Evolutionary conservation across 2,797 vertebrate genomes (phyloP).

Genomic region (Hylomyscus alleni): DNA sequence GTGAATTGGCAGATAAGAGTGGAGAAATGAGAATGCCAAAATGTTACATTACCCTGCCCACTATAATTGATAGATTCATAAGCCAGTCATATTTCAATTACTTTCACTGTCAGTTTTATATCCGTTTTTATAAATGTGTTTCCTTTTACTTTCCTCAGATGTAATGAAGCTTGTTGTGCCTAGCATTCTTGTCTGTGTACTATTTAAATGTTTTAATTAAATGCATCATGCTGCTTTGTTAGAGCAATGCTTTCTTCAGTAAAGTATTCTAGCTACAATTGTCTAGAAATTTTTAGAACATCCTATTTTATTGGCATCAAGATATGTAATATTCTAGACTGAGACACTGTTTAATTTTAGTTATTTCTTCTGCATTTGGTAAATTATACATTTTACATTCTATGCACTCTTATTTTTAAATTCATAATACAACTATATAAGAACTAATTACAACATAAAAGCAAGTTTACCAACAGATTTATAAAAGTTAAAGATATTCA

Average conservation of each 20-base stretch:
- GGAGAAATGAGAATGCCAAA: slow-evolving; percentile 27
- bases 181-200: neutral
- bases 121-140: slow-evolving; percentile 62
- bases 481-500: neutral
- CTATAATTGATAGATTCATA: slow-evolving; percentile 54
- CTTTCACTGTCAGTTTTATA: slow-evolving; percentile 11
- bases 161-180: slow-evolving; percentile 58
- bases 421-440: slow-evolving; percentile 41
- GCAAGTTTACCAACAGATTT: slow-evolving; percentile 30
- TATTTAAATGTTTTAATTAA: slow-evolving; percentile 74
- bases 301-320: slow-evolving; percentile 15
- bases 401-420: slow-evolving; percentile 45
- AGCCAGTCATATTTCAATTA: slow-evolving; percentile 68
- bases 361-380: slow-evolving; percentile 39
- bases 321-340: slow-evolving; percentile 45
- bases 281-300: slow-evolving; percentile 64
- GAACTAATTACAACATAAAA: slow-evolving; percentile 38
- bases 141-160: neutral
- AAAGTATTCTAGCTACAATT: slow-evolving; percentile 17
- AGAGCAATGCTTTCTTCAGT: slow-evolving; percentile 27
- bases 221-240: slow-evolving; percentile 57
- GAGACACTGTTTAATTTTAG: slow-evolving; percentile 62
- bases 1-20: neutral
- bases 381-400: slow-evolving; percentile 25
- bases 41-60: slow-evolving; percentile 48